phyloP scores from a whole-genome alignment of 2,888 invertebrate genomes.

The Acleris emargana region DNA sequence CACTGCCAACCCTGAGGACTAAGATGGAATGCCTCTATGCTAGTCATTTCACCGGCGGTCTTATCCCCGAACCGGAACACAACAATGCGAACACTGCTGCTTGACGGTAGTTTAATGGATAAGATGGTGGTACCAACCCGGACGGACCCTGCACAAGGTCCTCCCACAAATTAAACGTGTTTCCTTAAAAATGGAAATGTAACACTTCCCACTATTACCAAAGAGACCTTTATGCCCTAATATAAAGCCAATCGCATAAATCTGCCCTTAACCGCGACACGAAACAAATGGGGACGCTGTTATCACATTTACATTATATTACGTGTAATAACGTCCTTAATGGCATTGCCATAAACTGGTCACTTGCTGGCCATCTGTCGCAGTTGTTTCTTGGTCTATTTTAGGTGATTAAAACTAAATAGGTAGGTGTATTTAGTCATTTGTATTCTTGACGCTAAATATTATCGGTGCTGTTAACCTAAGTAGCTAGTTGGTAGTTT shows the following conservation, averaged over 20 bases:
- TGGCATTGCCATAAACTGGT: constrained; percentile 35
- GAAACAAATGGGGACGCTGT: constrained; percentile 17
- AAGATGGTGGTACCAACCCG: too few relatives aligned
- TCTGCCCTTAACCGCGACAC: constrained; percentile 13
- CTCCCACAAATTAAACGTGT: too few relatives aligned
- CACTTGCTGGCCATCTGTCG: constrained; percentile 37
- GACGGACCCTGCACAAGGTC: too few relatives aligned
- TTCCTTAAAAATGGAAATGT: not conserved
- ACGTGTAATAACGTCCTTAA: constrained; percentile 21
- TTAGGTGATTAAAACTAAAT: not conserved
- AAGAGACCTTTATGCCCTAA: not conserved
- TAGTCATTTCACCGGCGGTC: too few relatives aligned
- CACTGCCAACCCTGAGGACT: too few relatives aligned
- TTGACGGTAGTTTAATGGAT: too few relatives aligned
- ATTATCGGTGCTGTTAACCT: too few relatives aligned
- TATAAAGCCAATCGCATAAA: constrained; percentile 26
- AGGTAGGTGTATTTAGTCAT: not conserved
- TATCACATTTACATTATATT: constrained; percentile 34
- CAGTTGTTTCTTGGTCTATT: not conserved
- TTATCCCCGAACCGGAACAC: too few relatives aligned
- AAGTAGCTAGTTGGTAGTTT: too few relatives aligned
- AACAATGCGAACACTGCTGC: too few relatives aligned
- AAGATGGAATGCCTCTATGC: too few relatives aligned
- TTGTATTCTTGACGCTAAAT: too few relatives aligned
- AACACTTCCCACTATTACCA: not conserved